Percentiles rank a stretch among this genome's conserved stretches.
Evolutionary conservation across 2,797 vertebrate species (phyloP).

Genomic region (Cyprinella venusta): DNA sequence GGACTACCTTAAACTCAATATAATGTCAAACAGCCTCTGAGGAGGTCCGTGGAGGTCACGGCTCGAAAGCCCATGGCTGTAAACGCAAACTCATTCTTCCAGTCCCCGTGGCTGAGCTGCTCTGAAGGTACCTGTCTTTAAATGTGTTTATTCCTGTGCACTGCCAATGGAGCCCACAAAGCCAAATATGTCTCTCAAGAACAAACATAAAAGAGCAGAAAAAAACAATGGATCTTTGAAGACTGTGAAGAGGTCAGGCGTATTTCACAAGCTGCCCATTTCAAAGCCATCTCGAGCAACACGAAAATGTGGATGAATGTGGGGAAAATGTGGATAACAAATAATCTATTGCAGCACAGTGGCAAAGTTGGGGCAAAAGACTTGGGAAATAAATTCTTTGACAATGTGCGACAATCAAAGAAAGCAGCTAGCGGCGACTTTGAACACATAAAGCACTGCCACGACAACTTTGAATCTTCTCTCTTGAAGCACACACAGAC

Average conservation of each 20-base stretch:
- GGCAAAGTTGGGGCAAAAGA: not conserved
- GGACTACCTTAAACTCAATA: constrained; percentile 46
- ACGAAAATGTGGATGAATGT: too few species aligned
- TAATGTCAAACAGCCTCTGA: constrained; percentile 47
- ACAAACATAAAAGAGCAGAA: constrained; percentile 26
- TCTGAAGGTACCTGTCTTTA: constrained; percentile 49
- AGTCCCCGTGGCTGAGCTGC: constrained; percentile 32
- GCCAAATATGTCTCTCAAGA: constrained; percentile 41
- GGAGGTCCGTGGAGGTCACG: constrained; percentile 51
- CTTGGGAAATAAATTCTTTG: not conserved
- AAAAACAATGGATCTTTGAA: constrained; percentile 34
- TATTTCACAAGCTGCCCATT: constrained; percentile 4
- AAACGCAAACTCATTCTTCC: constrained; percentile 46
- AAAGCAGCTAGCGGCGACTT: not conserved
- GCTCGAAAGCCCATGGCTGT: constrained; percentile 46
- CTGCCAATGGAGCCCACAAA: constrained; percentile 17
- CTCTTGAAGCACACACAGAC: constrained; percentile 24
- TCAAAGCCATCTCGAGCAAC: not conserved
- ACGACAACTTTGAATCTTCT: not conserved
- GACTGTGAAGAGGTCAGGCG: not conserved
- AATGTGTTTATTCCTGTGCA: constrained; percentile 52
- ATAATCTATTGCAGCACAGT: constrained; percentile 10
- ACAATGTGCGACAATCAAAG: not conserved
- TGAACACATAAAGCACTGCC: not conserved
- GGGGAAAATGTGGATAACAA: not conserved